Evolutionary conservation across 2,113 vertebrate genomes (phyloP).

Genomic region (Hippocampus zosterae): DNA sequence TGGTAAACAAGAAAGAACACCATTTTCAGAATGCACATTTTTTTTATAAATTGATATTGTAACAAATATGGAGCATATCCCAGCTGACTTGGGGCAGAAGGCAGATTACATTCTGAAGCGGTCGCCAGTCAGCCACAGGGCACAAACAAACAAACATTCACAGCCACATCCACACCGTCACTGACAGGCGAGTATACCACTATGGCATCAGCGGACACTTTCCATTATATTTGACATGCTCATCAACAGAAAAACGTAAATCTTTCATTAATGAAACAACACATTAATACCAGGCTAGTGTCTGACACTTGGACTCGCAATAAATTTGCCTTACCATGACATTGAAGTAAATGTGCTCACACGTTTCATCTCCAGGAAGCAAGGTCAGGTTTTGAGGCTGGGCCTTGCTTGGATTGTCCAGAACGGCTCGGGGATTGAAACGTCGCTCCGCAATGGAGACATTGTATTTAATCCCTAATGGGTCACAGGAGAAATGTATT

Average conservation of each 20-base stretch:
- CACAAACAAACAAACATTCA: no score
- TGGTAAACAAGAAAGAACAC: no score
- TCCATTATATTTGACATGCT: no score
- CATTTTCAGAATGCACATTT: no score
- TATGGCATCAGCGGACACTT: no score
- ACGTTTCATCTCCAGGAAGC: conserved; percentile 68
- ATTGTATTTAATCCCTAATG: conserved; percentile 80
- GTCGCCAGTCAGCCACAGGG: no score
- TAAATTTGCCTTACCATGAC: conserved; percentile 80
- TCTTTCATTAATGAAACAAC: neutral
- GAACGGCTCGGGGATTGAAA: conserved; percentile 82
- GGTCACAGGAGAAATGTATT: neutral
- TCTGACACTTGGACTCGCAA: neutral
- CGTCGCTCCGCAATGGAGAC: conserved; percentile 85
- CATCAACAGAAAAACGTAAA: neutral
- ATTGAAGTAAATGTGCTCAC: conserved; percentile 83
- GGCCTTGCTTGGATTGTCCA: conserved; percentile 77
- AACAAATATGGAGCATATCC: no score
- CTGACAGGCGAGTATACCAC: no score
- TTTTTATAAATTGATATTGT: no score
- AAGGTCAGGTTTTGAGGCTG: conserved; percentile 70
- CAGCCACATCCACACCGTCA: no score
- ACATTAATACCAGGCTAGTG: neutral
- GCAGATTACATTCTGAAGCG: no score
- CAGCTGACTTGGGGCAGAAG: no score